These are phyloP conservation scores for Habroteleia sp. DNA, from an alignment of 2,888 invertebrate species.

Conservation along the genomic window DNA sequence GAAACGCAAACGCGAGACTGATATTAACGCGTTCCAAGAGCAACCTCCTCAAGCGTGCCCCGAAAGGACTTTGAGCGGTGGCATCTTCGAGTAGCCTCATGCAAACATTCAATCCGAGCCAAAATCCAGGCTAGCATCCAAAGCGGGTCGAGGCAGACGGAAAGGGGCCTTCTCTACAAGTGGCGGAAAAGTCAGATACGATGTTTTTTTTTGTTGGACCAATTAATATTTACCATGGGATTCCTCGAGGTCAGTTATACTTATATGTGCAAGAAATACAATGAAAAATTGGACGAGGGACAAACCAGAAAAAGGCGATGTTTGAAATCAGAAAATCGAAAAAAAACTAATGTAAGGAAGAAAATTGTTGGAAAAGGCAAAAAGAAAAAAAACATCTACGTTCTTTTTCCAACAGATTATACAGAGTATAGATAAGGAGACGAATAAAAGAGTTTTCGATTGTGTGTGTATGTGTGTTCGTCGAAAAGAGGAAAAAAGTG, in stretches of 20 bases:
- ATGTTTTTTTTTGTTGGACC: not conserved
- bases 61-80: not conserved
- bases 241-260: not conserved
- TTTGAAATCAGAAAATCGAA: no score
- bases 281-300: no score
- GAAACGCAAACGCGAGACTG: no score
- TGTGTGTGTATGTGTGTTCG: no score
- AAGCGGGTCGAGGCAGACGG: constrained; percentile 1
- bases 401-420: no score
- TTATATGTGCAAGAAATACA: not conserved
- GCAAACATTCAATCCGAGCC: constrained; percentile 11
- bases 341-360: no score
- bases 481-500: not conserved
- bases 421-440: not conserved
- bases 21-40: no score
- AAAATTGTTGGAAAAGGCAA: no score
- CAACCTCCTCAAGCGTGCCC: constrained; percentile 6
- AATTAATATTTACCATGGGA: constrained; percentile 18
- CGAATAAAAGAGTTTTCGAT: no score
- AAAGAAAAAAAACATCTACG: no score
- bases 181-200: constrained; percentile 11
- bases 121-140: constrained; percentile 30
- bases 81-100: constrained; percentile 5
- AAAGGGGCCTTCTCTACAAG: constrained; percentile 25
- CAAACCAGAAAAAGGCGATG: no score